These are phyloP conservation scores for Corythornis vintsioides DNA, from an alignment of 2,113 vertebrate genomes.

Conservation along the genomic window DNA sequence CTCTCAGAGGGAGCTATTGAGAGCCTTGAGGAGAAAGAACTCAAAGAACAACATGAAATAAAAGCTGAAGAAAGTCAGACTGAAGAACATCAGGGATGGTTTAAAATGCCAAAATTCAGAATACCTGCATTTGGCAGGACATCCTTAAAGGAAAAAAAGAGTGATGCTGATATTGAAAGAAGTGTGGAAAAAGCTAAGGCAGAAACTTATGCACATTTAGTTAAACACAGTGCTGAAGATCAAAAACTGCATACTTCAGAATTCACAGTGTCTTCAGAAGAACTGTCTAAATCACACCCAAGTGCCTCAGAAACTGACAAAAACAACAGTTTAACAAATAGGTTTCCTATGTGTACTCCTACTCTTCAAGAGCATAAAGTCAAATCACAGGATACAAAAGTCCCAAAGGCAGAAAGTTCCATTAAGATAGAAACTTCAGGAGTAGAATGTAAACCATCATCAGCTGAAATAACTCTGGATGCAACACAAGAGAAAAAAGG, in stretches of 20 bases:
- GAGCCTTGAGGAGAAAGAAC: background rate
- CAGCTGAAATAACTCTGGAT: slow-evolving; percentile 9
- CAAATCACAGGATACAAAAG: background rate
- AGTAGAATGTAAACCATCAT: background rate
- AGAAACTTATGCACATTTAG: background rate
- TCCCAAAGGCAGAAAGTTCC: background rate
- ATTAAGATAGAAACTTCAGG: background rate
- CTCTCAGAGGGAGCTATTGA: background rate
- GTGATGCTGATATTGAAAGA: background rate
- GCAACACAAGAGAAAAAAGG: background rate
- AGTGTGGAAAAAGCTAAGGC: background rate
- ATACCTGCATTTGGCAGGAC: slow-evolving; percentile 46
- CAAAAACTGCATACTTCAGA: background rate
- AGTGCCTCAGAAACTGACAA: background rate
- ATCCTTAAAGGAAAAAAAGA: slow-evolving; percentile 2
- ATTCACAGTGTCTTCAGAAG: background rate
- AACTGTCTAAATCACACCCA: background rate
- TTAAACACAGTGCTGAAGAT: background rate
- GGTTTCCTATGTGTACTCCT: background rate
- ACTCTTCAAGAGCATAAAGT: background rate
- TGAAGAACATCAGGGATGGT: slow-evolving; percentile 65
- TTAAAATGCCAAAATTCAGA: slow-evolving; percentile 67
- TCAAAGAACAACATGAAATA: slow-evolving; percentile 24
- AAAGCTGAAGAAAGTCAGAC: background rate
- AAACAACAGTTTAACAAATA: background rate